These are phyloP conservation scores for Myopa tessellatipennis DNA, from an alignment of 2,888 invertebrate species.

Conservation along the genomic window DNA sequence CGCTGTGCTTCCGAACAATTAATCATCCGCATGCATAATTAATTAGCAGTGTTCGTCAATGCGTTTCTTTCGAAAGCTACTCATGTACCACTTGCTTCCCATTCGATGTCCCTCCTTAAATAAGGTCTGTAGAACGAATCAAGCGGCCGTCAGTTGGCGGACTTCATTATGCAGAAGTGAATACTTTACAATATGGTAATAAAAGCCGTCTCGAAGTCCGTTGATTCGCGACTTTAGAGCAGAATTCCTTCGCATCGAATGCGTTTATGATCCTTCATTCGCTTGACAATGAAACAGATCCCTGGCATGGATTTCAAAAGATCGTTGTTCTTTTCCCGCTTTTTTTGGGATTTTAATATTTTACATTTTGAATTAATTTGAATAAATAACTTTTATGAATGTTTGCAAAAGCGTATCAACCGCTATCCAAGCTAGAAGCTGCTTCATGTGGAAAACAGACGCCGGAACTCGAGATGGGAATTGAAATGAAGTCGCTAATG, in stretches of 20 bases:
- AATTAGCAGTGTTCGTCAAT: constrained; percentile 25
- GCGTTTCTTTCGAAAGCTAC: background rate
- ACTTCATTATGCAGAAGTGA: too few relatives aligned
- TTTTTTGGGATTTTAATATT: background rate
- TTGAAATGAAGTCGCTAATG: background rate
- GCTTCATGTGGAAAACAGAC: constrained; percentile 16
- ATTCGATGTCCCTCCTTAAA: too few relatives aligned
- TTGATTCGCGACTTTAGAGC: too few relatives aligned
- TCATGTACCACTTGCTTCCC: background rate
- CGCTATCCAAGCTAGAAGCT: constrained; percentile 16
- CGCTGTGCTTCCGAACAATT: constrained; percentile 19
- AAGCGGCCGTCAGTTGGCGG: too few relatives aligned
- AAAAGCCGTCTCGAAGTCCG: too few relatives aligned
- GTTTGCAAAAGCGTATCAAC: constrained; percentile 8
- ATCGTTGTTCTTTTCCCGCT: too few relatives aligned
- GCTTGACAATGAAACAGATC: too few relatives aligned
- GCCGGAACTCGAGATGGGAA: constrained; percentile 7
- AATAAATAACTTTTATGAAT: background rate
- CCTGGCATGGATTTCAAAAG: too few relatives aligned
- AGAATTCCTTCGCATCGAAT: too few relatives aligned
- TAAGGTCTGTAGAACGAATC: too few relatives aligned
- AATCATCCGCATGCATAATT: constrained; percentile 37
- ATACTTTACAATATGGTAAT: too few relatives aligned
- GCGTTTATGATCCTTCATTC: too few relatives aligned
- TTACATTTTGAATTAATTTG: background rate